Evolutionary conservation across 2,888 invertebrate species (phyloP).

Genomic region (Gibbula magus): DNA sequence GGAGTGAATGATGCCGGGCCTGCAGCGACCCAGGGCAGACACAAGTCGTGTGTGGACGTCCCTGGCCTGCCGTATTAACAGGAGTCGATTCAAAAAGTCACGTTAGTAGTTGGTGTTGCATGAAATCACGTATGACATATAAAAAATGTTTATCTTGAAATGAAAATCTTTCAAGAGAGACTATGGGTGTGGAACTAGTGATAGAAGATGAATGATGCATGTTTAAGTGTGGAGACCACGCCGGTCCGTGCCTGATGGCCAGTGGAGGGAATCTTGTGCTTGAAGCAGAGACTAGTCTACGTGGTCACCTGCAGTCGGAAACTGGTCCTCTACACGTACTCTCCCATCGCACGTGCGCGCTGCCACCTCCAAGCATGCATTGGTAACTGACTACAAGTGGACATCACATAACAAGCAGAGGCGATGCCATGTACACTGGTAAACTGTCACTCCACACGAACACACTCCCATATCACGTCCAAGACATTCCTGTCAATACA

Average conservation of each 20-base stretch:
- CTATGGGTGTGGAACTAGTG: neutral
- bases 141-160: neutral
- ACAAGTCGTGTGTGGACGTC: too few species aligned
- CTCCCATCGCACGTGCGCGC: neutral
- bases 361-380: neutral
- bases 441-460: neutral
- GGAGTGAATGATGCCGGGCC: too few species aligned
- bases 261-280: conserved; percentile 2
- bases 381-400: conserved; percentile 11
- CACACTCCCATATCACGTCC: neutral
- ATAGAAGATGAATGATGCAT: neutral
- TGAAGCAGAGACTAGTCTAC: neutral
- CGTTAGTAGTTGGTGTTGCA: too few species aligned
- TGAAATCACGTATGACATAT: neutral
- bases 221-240: neutral
- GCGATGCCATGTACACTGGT: neutral
- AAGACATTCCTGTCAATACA: neutral
- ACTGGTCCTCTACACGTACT: neutral
- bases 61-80: too few species aligned
- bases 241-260: neutral
- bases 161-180: neutral
- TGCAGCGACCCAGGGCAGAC: too few species aligned
- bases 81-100: too few species aligned
- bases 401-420: neutral
- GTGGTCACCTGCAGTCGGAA: neutral